phyloP scores from a whole-genome alignment of 1,140 invertebrate genomes.

The Latrodectus geometricus region DNA sequence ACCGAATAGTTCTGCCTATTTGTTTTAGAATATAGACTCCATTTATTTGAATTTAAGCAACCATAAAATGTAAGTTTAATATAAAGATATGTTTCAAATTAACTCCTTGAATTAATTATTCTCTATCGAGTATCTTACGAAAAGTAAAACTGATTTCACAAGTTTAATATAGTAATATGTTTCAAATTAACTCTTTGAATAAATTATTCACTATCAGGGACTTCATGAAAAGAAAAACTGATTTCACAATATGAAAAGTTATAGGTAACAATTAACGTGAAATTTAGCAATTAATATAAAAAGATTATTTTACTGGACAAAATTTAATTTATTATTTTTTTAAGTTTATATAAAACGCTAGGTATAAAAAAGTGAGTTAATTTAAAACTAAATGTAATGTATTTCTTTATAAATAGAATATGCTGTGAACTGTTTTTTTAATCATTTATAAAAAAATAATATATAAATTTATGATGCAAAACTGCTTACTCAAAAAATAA shows the following conservation, averaged over 20 bases:
- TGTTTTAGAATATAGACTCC: neutral
- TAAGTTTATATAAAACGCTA: no score
- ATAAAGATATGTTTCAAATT: neutral
- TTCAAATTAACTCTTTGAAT: neutral
- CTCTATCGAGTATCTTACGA: neutral
- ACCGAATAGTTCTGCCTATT: neutral
- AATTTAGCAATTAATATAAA: neutral
- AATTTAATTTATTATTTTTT: no score
- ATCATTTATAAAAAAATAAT: neutral
- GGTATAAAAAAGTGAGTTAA: no score
- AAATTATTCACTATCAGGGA: neutral
- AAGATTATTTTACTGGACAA: no score
- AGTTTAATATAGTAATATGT: neutral
- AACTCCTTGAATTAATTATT: neutral
- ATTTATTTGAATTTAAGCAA: neutral
- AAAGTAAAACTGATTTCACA: neutral
- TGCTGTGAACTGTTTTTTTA: no score
- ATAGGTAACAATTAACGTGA: neutral
- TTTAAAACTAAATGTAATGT: no score
- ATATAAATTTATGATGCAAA: neutral
- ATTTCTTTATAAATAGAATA: no score
- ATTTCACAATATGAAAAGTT: neutral
- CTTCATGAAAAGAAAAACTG: neutral
- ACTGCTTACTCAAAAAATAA: neutral
- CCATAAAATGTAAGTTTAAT: neutral